Conservation (phyloP, 2,888 invertebrate genomes). For the Rhodophaea formosa region DNA sequence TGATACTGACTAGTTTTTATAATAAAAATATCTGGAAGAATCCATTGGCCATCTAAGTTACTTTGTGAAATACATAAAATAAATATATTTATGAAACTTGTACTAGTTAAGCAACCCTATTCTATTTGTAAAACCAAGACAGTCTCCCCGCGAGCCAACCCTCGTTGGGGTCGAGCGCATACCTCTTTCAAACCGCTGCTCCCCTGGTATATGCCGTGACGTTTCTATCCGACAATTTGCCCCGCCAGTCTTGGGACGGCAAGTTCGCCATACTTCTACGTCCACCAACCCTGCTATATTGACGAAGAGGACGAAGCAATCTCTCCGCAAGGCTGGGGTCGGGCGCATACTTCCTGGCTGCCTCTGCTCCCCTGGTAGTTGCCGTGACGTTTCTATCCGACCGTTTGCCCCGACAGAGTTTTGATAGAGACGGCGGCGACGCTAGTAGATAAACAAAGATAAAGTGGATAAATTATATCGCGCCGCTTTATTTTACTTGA, state of each 20-base stretch:
- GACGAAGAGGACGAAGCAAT: constrained; percentile 15
- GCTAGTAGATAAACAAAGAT: no score
- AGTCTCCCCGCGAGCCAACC: constrained; percentile 33
- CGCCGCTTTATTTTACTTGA: no score
- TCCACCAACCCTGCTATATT: constrained; percentile 13
- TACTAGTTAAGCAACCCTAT: constrained; percentile 3
- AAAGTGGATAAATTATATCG: no score
- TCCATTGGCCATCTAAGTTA: no score
- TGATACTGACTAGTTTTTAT: no score
- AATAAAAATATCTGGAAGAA: no score
- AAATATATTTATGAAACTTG: no score
- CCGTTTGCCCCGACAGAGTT: constrained; percentile 25
- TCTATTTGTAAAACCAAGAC: constrained; percentile 16
- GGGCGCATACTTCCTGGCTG: constrained; percentile 41
- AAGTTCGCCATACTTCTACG: no score
- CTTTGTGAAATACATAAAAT: no score
- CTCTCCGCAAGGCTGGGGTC: constrained; percentile 33
- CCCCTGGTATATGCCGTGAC: constrained; percentile 58
- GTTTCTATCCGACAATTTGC: constrained; percentile 33
- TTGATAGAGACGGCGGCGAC: not conserved
- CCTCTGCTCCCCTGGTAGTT: constrained; percentile 56
- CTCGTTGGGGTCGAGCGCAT: constrained; percentile 37
- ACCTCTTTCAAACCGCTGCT: constrained; percentile 43
- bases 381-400: constrained; percentile 44
- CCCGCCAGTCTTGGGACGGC: no score